Base-by-base conservation (phyloP, 2,797 vertebrate species). In the Hoplostethus atlanticus region DNA sequence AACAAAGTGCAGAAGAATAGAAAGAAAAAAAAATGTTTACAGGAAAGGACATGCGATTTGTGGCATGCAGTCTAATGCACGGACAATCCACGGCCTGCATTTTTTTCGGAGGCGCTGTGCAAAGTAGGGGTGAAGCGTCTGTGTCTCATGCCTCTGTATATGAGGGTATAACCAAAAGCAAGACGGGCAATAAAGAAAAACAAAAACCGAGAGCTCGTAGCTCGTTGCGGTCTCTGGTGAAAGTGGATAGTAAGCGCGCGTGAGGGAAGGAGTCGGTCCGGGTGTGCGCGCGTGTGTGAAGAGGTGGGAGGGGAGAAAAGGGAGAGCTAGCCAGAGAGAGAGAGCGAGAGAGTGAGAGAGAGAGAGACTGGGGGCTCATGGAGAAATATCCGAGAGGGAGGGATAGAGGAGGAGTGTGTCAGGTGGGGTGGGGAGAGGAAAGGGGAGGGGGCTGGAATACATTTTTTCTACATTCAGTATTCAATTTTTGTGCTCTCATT, bases 241-340 rank as follows among this genome's bases (percentile, higher is more conserved):
- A 87, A 92, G 91, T 91, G 83, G 81, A 87, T 84, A 89, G 90
- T 83, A 87, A 87, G 84, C 80, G 73, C 77, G 88, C 84, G 75
- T 90, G 90, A 91, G 84, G 73, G 87, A 91, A 91, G 86, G 86
- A 91, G 90, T 91, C 81, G 86, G 91, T 84, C 84, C 40, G 85
- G 83, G 87, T 81, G 89, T 88, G 90, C 89, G 89, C 80, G 81
- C 36, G 34, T 59, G 66, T 77, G 81, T 77, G 80, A 86, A 86
- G 91, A 93, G 93, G 92, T 93, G 93, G 94, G 93, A 92, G 94
- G 93, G 86, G 87, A 93, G 79, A 92, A 79, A 90, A 88, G 84
- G 73, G 80, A 88, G 81, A 88, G 83, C 64, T 62, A 73, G 82
- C 58, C 3, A 87, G 71, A 65, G 68, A 53, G 48, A 67, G 55